phyloP scores from a whole-genome alignment of 1,140 invertebrate species.

The Gryllus bimaculatus region DNA sequence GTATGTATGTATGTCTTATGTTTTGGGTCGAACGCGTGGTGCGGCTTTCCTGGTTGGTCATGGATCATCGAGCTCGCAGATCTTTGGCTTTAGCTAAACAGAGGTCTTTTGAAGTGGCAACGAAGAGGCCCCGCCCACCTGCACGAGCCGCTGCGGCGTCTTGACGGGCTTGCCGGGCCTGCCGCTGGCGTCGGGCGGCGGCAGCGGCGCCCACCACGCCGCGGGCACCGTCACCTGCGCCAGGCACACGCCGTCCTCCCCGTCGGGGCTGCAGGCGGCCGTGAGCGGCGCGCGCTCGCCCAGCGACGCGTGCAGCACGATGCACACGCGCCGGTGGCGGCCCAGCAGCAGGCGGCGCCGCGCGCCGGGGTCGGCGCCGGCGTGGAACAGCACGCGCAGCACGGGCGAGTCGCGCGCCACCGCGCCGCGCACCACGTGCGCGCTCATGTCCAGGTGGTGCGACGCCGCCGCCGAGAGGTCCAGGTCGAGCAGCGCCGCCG shows the following conservation, averaged over 20 bases:
- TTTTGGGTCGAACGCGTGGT: too few species aligned
- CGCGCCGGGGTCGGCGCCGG: slow-evolving; percentile 64
- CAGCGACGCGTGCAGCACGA: slow-evolving; percentile 60
- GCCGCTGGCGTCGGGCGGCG: slow-evolving; percentile 35
- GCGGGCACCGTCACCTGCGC: slow-evolving; percentile 73
- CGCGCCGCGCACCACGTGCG: slow-evolving; percentile 76
- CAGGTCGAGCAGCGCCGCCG: slow-evolving; percentile 32
- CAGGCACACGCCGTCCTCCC: slow-evolving; percentile 79
- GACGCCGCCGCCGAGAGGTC: slow-evolving; percentile 60
- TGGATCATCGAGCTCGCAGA: too few species aligned
- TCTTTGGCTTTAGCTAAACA: too few species aligned
- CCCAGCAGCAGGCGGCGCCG: slow-evolving; percentile 39
- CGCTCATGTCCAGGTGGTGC: slow-evolving; percentile 75
- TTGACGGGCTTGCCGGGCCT: slow-evolving; percentile 37
- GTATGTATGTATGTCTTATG: too few species aligned
- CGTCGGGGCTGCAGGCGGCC: slow-evolving; percentile 76
- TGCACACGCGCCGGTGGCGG: slow-evolving; percentile 54
- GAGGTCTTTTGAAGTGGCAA: too few species aligned
- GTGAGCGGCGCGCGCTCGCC: slow-evolving; percentile 47
- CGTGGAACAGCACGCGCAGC: slow-evolving; percentile 79
- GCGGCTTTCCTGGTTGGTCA: too few species aligned
- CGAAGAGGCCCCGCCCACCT: slow-evolving; percentile 28
- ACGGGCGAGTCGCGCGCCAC: slow-evolving; percentile 78
- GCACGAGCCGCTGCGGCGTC: slow-evolving; percentile 57
- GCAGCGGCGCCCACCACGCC: slow-evolving; percentile 74